These are phyloP conservation scores for Drosophila trapezifrons DNA, from an alignment of 1,140 invertebrate genomes.

Conservation along the genomic window DNA sequence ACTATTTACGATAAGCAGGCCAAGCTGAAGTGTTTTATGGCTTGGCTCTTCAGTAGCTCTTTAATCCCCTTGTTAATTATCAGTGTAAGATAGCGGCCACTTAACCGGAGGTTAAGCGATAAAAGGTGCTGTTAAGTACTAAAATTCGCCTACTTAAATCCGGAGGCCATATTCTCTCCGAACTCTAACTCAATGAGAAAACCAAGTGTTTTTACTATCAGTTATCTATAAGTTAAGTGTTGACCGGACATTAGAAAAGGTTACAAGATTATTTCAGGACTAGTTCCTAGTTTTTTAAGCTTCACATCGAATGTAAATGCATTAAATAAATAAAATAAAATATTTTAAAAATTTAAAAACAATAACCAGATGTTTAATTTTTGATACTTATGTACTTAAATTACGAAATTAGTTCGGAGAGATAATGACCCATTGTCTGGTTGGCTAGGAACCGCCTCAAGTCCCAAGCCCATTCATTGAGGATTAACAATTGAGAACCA, in stretches of 20 bases:
- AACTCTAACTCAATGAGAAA: too few relatives aligned
- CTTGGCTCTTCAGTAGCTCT: neutral
- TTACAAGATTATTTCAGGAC: too few relatives aligned
- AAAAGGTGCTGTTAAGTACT: too few relatives aligned
- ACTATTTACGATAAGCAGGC: too few relatives aligned
- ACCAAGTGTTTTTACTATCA: too few relatives aligned
- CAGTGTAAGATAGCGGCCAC: neutral
- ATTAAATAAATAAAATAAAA: neutral
- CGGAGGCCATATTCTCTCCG: too few relatives aligned
- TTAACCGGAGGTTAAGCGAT: neutral
- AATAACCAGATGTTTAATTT: neutral
- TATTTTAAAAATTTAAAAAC: neutral
- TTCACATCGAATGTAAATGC: neutral
- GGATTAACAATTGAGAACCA: slow-evolving; percentile 27
- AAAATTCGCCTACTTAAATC: too few relatives aligned
- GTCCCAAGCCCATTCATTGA: slow-evolving; percentile 37
- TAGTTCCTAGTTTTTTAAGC: too few relatives aligned
- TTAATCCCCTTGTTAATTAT: too few relatives aligned
- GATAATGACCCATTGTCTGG: slow-evolving; percentile 30
- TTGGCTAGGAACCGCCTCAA: slow-evolving; percentile 8
- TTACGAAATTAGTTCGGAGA: slow-evolving; percentile 19
- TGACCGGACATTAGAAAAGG: too few relatives aligned
- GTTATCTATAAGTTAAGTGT: too few relatives aligned
- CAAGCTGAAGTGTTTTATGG: too few relatives aligned
- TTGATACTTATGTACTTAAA: neutral